These are phyloP conservation scores for Hypomesus transpacificus DNA, from an alignment of 2,113 vertebrate genomes.

Conservation along the genomic window DNA sequence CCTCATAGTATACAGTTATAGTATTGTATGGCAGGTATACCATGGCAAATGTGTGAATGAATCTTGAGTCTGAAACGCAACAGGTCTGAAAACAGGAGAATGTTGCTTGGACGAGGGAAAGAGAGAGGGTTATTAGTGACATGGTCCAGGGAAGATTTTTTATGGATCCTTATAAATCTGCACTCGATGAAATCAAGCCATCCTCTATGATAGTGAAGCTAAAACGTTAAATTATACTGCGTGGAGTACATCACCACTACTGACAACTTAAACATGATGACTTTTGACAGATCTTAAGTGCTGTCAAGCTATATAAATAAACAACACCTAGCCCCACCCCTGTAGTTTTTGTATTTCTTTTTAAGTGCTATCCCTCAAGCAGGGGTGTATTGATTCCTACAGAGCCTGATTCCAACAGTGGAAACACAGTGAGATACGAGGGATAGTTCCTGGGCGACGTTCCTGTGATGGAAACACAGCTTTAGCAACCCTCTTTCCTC, in stretches of 20 bases:
- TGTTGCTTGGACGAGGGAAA: constrained; percentile 28
- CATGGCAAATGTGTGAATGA: constrained; percentile 56
- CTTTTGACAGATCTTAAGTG: too few relatives aligned
- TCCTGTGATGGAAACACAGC: too few relatives aligned
- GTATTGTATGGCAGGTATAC: constrained; percentile 35
- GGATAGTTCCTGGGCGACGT: too few relatives aligned
- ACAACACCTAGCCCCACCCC: too few relatives aligned
- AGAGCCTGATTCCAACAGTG: too few relatives aligned
- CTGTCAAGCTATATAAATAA: too few relatives aligned
- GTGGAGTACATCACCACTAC: background rate
- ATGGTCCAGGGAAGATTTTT: constrained; percentile 20
- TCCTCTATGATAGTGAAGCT: constrained; percentile 16
- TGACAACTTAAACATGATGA: too few relatives aligned
- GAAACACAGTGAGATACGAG: too few relatives aligned
- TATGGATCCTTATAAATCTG: constrained; percentile 30
- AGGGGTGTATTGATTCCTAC: too few relatives aligned
- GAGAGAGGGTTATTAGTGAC: constrained; percentile 43
- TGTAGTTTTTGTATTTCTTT: too few relatives aligned
- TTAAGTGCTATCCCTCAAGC: too few relatives aligned
- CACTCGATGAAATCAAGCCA: constrained; percentile 36
- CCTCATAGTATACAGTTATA: constrained; percentile 39
- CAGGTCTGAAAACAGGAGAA: constrained; percentile 56
- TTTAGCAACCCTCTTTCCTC: background rate
- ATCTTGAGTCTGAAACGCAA: constrained; percentile 57
- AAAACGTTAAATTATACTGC: background rate